A percentile compares a stretch with the other conserved stretches of the same genome.
phyloP scores from a whole-genome alignment of 2,113 vertebrate species.

The Numenius arquata region DNA sequence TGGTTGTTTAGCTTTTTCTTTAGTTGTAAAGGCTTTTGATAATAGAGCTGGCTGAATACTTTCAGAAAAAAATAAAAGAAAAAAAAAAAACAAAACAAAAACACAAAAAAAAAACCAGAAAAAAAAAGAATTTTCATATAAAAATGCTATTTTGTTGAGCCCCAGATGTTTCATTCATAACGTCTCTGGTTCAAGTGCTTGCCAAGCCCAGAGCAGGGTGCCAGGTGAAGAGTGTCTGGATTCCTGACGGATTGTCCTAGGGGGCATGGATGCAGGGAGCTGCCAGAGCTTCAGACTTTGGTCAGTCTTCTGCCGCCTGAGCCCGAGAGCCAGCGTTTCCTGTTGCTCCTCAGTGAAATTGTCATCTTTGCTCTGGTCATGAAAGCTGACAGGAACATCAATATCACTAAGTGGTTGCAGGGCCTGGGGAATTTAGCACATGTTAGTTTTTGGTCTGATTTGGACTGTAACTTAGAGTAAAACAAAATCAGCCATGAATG shows the following conservation, averaged over 20 bases:
- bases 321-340: not conserved
- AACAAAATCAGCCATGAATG: conserved; percentile 17
- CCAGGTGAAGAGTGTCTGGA: not conserved
- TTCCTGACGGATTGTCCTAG: not conserved
- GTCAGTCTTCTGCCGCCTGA: not conserved
- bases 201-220: not conserved
- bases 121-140: not conserved
- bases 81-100: not conserved
- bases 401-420: conserved; percentile 50
- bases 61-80: not conserved
- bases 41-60: not conserved
- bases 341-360: not conserved
- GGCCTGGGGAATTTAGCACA: conserved; percentile 43
- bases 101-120: not conserved
- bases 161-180: not conserved
- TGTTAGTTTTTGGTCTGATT: conserved; percentile 40
- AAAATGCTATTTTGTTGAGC: not conserved
- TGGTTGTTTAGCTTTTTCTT: not conserved
- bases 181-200: fast-evolving
- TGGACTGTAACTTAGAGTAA: conserved; percentile 35
- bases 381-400: conserved; percentile 58
- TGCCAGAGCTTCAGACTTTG: not conserved
- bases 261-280: fast-evolving
- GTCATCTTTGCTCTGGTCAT: conserved; percentile 38
- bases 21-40: not conserved